Evolutionary conservation across 2,797 vertebrate genomes (phyloP), one percentile per base, ranked within the genome.

Genomic region (Lutjanus argentimaculatus): DNA sequence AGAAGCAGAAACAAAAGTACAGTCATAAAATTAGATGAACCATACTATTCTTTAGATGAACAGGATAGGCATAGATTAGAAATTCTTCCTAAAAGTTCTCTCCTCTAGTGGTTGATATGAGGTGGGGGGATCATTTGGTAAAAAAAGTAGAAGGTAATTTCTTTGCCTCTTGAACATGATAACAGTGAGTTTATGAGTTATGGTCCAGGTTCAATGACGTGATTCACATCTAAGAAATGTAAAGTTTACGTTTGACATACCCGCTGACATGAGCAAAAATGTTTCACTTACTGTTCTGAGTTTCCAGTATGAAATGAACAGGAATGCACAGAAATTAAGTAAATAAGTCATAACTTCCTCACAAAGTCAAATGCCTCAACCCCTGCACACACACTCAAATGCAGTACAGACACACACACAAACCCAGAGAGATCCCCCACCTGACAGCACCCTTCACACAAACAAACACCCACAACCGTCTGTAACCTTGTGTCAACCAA

Each of bases 251-350:
- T 62, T 57, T 21, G 0, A 45, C 16, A 11, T 56, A 48, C 40
- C 48, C 0, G 1, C 15, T 30, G 30, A 46, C 22, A 6, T n/a
- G 42, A 1, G 36, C 56, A 48, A 36, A 65, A 46, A 61, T 9
- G 12, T 42, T 49, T 72, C 15, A 57, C n/a, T 55, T 16, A n/a
- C 55, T 51, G 45, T 59, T 13, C 14, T 63, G 63, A 66, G 42
- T 79, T 80, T 89, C 72, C 71, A 70, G 76, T 64, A 62, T 58
- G 30, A 82, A 64, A 80, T n/a, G 1, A 25, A 17, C 21, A 59
- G 78, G 73, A 92, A 91, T 87, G 83, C 67, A 75, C 73, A 55
- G 69, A 76, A 79, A 75, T 73, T 46, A 83, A 75, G 69, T 57
- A 75, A 70, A 78, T 61, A 67, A 62, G 9, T 17, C 46, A 58